Percentiles rank a stretch among this genome's conserved stretches.
phyloP scores from a whole-genome alignment of 2,113 vertebrate species.

The Chiloscyllium plagiosum region DNA sequence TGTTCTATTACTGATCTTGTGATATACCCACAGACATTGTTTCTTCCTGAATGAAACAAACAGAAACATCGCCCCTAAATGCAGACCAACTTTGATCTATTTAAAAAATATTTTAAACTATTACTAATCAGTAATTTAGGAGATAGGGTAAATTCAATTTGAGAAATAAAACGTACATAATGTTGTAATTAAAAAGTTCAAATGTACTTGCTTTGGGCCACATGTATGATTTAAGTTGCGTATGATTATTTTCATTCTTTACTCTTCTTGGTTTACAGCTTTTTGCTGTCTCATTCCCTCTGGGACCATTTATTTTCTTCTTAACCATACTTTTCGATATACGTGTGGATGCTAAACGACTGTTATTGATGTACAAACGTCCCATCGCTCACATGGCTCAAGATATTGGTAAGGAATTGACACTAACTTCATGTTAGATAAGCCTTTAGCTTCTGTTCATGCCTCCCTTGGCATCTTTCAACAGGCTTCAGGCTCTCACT shows the following conservation, averaged over 20 bases:
- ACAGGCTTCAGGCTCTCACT: too few relatives aligned
- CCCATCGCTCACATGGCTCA: conserved; percentile 35
- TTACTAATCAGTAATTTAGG: background rate
- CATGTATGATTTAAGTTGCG: background rate
- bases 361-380: conserved; percentile 11
- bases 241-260: background rate
- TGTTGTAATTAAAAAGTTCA: background rate
- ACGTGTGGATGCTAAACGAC: conserved; percentile 2
- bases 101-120: background rate
- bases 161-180: background rate
- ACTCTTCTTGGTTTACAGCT: background rate
- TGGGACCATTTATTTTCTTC: conserved; percentile 33
- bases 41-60: background rate
- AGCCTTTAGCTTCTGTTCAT: background rate
- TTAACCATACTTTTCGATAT: background rate
- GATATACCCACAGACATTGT: background rate
- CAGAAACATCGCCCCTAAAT: background rate
- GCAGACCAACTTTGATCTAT: background rate
- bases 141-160: background rate
- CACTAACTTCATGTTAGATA: background rate
- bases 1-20: background rate
- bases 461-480: too few relatives aligned
- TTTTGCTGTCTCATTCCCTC: conserved; percentile 35
- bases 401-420: conserved; percentile 34
- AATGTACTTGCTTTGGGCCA: background rate